A percentile compares a stretch with the other conserved stretches of the same genome.
Conservation (phyloP, 2,797 vertebrate species). For the Semaprochilodus insignis region DNA sequence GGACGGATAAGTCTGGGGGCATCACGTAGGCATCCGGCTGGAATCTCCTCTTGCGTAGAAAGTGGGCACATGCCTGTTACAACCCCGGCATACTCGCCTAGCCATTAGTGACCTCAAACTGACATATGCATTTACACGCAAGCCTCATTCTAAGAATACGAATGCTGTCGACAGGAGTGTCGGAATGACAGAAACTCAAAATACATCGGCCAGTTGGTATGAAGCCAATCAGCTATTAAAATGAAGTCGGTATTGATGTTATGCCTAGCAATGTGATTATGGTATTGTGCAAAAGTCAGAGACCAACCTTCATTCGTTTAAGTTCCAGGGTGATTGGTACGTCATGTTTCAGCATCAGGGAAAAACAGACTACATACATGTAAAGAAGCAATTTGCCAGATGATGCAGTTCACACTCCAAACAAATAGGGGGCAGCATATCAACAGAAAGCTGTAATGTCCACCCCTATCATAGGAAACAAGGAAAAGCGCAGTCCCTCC, state of each 20-base stretch:
- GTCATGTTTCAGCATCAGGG: no score
- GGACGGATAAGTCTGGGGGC: conserved; percentile 57
- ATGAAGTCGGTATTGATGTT: background rate
- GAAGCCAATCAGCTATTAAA: conserved; percentile 15
- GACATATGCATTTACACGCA: conserved; percentile 35
- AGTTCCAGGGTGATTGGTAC: no score
- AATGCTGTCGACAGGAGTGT: conserved; percentile 38
- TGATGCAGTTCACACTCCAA: no score
- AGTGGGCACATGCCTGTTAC: conserved; percentile 38
- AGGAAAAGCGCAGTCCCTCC: no score
- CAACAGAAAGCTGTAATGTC: no score
- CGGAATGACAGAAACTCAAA: conserved; percentile 37
- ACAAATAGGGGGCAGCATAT: no score
- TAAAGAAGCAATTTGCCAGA: no score
- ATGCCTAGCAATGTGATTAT: background rate
- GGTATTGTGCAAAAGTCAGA: no score
- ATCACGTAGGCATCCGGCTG: conserved; percentile 64
- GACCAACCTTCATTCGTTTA: no score
- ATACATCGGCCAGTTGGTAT: conserved; percentile 36
- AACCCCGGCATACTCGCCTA: conserved; percentile 16
- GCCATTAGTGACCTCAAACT: conserved; percentile 55
- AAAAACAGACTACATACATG: no score
- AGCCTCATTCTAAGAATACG: conserved; percentile 50
- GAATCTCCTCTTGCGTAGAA: conserved; percentile 48
- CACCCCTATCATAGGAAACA: no score